These are phyloP conservation scores for Pardalotus punctatus DNA, from an alignment of 2,113 vertebrate species.

Conservation along the genomic window DNA sequence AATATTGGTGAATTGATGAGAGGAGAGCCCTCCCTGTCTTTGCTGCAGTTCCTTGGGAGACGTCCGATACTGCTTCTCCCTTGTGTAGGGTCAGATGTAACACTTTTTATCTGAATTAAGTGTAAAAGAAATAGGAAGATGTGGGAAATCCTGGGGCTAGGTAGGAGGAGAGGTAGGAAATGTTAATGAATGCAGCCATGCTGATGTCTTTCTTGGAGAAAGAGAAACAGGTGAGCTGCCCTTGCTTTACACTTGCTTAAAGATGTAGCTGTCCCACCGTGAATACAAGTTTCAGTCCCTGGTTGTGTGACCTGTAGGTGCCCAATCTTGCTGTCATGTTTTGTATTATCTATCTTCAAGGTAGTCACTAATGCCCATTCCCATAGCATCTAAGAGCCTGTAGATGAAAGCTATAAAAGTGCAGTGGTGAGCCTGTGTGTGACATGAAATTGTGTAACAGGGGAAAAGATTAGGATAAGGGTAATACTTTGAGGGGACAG, in stretches of 20 bases:
- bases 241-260: slow-evolving; percentile 29
- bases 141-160: not conserved
- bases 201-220: slow-evolving; percentile 37
- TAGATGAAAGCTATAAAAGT: slow-evolving; percentile 35
- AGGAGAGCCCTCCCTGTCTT: not conserved
- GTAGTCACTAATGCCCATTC: slow-evolving; percentile 33
- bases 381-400: slow-evolving; percentile 9
- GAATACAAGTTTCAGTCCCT: slow-evolving; percentile 2
- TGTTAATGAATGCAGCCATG: slow-evolving; percentile 35
- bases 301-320: slow-evolving; percentile 15
- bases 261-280: slow-evolving; percentile 31
- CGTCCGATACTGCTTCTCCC: not conserved
- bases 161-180: slow-evolving; percentile 9
- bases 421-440: not conserved
- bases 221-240: not conserved
- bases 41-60: not conserved
- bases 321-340: slow-evolving; percentile 17
- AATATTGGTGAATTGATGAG: not conserved
- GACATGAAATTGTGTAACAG: not conserved
- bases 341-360: slow-evolving; percentile 20
- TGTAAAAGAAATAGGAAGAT: slow-evolving; percentile 1
- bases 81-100: not conserved
- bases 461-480: not conserved
- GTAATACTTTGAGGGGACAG: not conserved
- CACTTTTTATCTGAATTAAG: slow-evolving; percentile 5